Percentiles rank a stretch among this genome's conserved stretches.
Conservation (phyloP, 2,888 invertebrate species). For the Julus scanicus region DNA sequence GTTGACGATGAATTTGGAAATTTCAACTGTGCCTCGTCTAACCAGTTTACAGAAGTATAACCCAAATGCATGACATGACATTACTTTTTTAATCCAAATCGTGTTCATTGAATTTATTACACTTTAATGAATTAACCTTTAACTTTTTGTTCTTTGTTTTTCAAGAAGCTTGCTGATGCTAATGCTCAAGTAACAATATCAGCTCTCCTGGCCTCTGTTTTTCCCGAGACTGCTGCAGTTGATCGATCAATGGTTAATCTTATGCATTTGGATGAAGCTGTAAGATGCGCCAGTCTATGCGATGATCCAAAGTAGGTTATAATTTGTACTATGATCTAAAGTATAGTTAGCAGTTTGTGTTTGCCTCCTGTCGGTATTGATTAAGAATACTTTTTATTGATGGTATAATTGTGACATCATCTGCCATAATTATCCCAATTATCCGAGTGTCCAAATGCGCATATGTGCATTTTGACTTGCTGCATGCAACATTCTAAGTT, state of each 20-base stretch:
- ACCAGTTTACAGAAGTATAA: background rate
- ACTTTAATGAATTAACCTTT: background rate
- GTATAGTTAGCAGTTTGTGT: too few relatives aligned
- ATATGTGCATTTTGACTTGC: background rate
- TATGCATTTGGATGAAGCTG: background rate
- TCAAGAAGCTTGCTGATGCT: background rate
- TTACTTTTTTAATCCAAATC: background rate
- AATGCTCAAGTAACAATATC: background rate
- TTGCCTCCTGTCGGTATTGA: too few relatives aligned
- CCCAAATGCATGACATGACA: background rate
- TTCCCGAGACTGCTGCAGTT: background rate
- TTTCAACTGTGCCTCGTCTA: slow-evolving; percentile 15
- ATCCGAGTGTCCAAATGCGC: too few relatives aligned
- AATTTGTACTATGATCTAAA: background rate
- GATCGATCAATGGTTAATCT: background rate
- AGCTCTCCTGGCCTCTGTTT: background rate
- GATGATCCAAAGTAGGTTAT: background rate
- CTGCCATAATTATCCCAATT: too few relatives aligned
- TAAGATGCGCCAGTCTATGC: background rate
- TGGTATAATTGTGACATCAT: too few relatives aligned
- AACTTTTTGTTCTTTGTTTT: background rate
- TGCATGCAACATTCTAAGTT: too few relatives aligned
- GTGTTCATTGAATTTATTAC: background rate
- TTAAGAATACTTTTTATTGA: too few relatives aligned
- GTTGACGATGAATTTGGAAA: slow-evolving; percentile 5